These are phyloP conservation scores for Gadopsis marmoratus DNA, from an alignment of 2,797 vertebrate species.

Conservation along the genomic window DNA sequence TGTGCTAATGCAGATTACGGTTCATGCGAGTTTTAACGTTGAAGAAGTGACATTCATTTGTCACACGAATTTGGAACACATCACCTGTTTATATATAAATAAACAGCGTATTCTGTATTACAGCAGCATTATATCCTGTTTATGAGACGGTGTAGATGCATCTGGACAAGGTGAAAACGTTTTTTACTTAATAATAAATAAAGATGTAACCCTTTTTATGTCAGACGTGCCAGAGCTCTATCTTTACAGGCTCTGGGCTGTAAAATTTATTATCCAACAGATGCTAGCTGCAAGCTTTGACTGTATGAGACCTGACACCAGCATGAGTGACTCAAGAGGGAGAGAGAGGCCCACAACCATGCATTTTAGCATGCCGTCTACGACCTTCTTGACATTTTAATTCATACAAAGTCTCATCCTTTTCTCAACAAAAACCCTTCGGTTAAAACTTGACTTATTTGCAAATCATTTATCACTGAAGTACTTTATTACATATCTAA, in stretches of 20 bases:
- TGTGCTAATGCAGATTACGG: neutral
- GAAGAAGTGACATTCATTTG: neutral
- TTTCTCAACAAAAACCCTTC: neutral
- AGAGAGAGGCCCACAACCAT: constrained; percentile 16
- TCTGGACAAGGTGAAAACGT: constrained; percentile 9
- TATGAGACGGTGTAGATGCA: neutral
- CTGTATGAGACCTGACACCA: constrained; percentile 71
- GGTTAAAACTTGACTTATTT: neutral
- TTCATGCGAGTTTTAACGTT: neutral
- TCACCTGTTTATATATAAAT: neutral
- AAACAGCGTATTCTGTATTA: neutral
- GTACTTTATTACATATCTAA: constrained; percentile 6
- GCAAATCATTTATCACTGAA: neutral
- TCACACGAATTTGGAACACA: constrained; percentile 14
- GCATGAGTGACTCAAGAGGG: constrained; percentile 54
- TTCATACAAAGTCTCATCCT: constrained; percentile 4
- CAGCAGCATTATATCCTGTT: constrained; percentile 1
- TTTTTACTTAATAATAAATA: constrained; percentile 23
- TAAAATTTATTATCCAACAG: constrained; percentile 72
- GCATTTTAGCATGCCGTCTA: constrained; percentile 16
- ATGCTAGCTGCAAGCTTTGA: constrained; percentile 60
- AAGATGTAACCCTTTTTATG: constrained; percentile 21
- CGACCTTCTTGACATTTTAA: constrained; percentile 10
- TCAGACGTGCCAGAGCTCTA: constrained; percentile 18
- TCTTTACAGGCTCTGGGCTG: constrained; percentile 33